Base-by-base conservation (phyloP, 2,113 vertebrate species). In the Neodontobutis hainanensis region DNA sequence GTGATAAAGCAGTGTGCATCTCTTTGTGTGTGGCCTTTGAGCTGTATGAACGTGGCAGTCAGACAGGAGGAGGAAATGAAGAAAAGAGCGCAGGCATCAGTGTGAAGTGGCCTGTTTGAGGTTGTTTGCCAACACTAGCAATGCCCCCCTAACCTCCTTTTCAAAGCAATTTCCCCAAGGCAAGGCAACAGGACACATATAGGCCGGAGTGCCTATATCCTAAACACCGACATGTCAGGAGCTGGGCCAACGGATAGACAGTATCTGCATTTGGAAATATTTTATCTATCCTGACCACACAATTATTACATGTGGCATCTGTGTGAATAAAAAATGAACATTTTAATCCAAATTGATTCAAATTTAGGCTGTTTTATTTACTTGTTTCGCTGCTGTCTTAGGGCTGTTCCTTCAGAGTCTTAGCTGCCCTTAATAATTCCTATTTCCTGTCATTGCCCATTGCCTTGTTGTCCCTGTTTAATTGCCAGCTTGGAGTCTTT, bases 11-110 rank as follows among this genome's bases (percentile, higher is more conserved):
- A 70, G 56, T 70, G 36, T 38, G 49, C 53, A 4, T 68, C 35
- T 78, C 56, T 81, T 65, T 75, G 73, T 77, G 52, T 77, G 52
- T n/a, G 44, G 74, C 49, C 61, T 27, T 49, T 11, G 62, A 70
- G 57, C 52, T 68, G 64, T 63, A 72, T 61, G 69, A 61, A 58
- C 48, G 51, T 74, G 60, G 55, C 50, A 70, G 57, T 16, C 43
- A 65, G 48, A 15, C 61, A 53, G 51, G 43, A 68, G 16, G 73
- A 60, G 36, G 52, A 49, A 15, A 35, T 52, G 36, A 55, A 72
- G 50, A 57, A 69, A 35, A 48, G 75, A 73, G 51, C 45, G 40
- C 55, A 43, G 45, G 73, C 58, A 76, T 73, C 60, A 76, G 65
- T 66, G 38, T 3, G 43, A 12, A 36, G 68, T 58, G 12, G 53